Conservation (phyloP, 2,113 vertebrate species). For the Poeciliopsis retropinna region DNA sequence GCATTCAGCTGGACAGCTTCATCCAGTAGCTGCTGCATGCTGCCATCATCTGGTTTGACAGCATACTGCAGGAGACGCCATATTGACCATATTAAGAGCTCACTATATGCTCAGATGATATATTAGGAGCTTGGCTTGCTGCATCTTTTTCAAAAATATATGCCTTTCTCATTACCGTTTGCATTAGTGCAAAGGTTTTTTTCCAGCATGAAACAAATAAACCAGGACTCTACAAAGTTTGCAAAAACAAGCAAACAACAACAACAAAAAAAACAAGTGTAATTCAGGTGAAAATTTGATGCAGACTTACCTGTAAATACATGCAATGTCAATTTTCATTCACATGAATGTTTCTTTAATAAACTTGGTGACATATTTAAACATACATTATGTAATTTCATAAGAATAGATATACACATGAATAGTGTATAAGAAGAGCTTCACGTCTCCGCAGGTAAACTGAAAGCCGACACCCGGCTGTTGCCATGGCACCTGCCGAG, state of each 20-base stretch:
- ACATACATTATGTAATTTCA: no score
- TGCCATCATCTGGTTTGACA: slow-evolving; percentile 48
- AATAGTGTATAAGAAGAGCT: slow-evolving; percentile 10
- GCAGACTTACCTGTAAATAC: not conserved
- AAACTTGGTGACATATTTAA: not conserved
- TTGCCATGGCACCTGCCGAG: slow-evolving; percentile 62
- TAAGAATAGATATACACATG: no score
- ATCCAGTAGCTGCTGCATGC: slow-evolving; percentile 18
- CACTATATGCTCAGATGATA: no score
- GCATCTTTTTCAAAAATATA: not conserved
- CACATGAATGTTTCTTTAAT: not conserved
- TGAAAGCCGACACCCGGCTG: slow-evolving; percentile 65
- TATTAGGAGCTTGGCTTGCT: no score
- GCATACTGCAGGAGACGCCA: not conserved
- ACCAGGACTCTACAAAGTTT: not conserved
- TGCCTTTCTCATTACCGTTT: not conserved
- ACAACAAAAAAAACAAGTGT: not conserved
- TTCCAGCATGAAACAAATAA: not conserved
- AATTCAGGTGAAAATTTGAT: not conserved
- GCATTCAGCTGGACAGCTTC: no score
- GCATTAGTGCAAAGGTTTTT: not conserved
- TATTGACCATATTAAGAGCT: not conserved
- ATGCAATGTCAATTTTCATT: not conserved
- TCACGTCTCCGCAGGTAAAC: slow-evolving; percentile 48
- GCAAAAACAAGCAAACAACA: no score